phyloP scores from a whole-genome alignment of 2,113 vertebrate genomes.

The Hucho hucho region DNA sequence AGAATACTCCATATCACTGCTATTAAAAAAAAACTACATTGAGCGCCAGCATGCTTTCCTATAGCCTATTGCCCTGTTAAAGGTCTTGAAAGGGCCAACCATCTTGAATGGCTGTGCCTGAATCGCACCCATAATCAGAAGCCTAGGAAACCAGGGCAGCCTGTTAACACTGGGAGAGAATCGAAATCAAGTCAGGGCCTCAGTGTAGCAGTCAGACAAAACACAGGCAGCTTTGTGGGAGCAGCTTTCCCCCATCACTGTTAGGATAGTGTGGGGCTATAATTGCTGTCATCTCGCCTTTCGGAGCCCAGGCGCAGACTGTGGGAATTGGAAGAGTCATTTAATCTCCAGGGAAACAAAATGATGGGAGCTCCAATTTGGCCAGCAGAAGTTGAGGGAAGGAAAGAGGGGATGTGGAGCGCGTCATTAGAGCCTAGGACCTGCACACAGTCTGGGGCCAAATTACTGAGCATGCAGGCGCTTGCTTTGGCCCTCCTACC shows the following conservation, averaged over 20 bases:
- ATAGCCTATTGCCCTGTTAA: background rate
- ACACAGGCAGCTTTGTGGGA: slow-evolving; percentile 41
- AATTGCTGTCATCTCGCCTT: slow-evolving; percentile 63
- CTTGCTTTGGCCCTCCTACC: slow-evolving; percentile 47
- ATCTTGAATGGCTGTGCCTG: slow-evolving; percentile 27
- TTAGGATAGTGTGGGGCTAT: slow-evolving; percentile 37
- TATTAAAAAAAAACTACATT: background rate
- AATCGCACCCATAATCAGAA: slow-evolving; percentile 47
- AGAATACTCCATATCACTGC: background rate
- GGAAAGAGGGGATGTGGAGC: slow-evolving; percentile 12
- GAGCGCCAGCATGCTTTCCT: background rate
- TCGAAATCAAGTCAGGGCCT: slow-evolving; percentile 39
- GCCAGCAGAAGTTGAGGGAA: slow-evolving; percentile 27
- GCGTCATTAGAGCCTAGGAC: slow-evolving; percentile 25
- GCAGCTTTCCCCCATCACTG: slow-evolving; percentile 28
- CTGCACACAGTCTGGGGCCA: slow-evolving; percentile 43
- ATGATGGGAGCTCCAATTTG: slow-evolving; percentile 56
- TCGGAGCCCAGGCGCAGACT: slow-evolving; percentile 42
- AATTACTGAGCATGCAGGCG: slow-evolving; percentile 57
- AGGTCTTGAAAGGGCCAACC: slow-evolving; percentile 19
- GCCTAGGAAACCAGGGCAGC: slow-evolving; percentile 45
- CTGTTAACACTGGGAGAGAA: slow-evolving; percentile 51
- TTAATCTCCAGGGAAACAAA: slow-evolving; percentile 68
- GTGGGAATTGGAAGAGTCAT: slow-evolving; percentile 72
- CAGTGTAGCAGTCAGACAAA: slow-evolving; percentile 45